A percentile compares a stretch with the other conserved stretches of the same genome.
Evolutionary conservation across 2,888 invertebrate species (phyloP).

Genomic region (Diplolepis rosae): DNA sequence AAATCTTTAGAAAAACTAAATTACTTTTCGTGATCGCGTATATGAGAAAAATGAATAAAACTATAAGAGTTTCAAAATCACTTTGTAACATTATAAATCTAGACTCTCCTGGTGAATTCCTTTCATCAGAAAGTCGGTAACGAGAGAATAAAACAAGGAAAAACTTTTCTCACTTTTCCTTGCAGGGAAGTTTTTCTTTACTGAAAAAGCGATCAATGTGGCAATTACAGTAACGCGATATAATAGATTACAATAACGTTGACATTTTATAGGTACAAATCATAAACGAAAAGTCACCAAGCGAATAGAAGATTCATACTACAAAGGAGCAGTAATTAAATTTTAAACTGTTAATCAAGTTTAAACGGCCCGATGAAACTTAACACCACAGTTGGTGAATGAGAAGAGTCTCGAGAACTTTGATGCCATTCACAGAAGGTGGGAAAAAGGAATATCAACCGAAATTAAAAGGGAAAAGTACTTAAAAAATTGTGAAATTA

Average conservation of each 20-base stretch:
- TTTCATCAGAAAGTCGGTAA: not conserved
- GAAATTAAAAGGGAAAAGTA: too few species aligned
- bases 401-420: not conserved
- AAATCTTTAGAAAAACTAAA: too few species aligned
- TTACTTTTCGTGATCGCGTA: too few species aligned
- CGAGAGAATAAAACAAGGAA: conserved; percentile 16
- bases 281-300: not conserved
- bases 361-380: not conserved
- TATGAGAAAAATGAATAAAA: conserved; percentile 29
- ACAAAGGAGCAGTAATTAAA: not conserved
- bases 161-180: not conserved
- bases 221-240: not conserved
- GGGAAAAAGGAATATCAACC: too few species aligned
- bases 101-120: not conserved
- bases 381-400: not conserved
- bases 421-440: too few species aligned
- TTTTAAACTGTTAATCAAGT: not conserved
- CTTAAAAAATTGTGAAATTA: too few species aligned
- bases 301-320: not conserved
- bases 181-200: not conserved
- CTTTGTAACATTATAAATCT: conserved; percentile 15
- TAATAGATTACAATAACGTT: not conserved
- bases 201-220: not conserved
- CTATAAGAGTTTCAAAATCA: conserved; percentile 8
- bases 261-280: not conserved